Conservation (phyloP, 2,797 vertebrate genomes). For the Podarcis lilfordi region DNA sequence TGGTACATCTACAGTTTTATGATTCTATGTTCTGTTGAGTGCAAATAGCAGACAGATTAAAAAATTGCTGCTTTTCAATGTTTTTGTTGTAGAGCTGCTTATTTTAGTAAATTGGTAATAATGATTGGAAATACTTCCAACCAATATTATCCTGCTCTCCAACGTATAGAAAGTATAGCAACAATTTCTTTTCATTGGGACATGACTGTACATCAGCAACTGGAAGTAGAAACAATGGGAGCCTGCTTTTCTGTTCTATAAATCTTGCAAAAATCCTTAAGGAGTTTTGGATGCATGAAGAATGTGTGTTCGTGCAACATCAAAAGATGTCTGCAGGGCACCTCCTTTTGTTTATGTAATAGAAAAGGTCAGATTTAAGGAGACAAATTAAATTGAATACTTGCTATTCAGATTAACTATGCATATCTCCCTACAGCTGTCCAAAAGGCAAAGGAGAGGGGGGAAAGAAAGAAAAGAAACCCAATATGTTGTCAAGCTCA, state of each 20-base stretch:
- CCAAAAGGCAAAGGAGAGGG: constrained; percentile 54
- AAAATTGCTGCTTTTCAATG: not conserved
- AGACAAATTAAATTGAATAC: constrained; percentile 63
- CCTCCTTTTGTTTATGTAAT: constrained; percentile 58
- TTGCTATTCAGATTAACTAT: constrained; percentile 64
- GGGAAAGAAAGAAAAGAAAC: constrained; percentile 26
- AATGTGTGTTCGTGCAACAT: constrained; percentile 42
- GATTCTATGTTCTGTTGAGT: not conserved
- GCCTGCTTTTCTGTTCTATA: constrained; percentile 40
- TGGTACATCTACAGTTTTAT: too few species aligned
- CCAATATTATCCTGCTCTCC: constrained; percentile 40
- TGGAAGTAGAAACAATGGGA: constrained; percentile 47
- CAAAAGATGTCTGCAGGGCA: constrained; percentile 45
- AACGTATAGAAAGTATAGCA: constrained; percentile 29
- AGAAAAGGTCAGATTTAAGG: constrained; percentile 68
- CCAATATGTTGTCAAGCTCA: constrained; percentile 36
- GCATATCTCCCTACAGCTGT: constrained; percentile 53
- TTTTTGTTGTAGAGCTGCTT: not conserved
- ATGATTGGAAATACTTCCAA: constrained; percentile 48
- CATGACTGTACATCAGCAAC: constrained; percentile 51
- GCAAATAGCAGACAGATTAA: not conserved
- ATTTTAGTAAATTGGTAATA: constrained; percentile 22
- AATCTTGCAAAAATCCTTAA: constrained; percentile 61
- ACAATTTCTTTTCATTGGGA: constrained; percentile 51
- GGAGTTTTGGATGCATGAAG: constrained; percentile 44